A percentile compares a stretch with the other conserved stretches of the same genome.
These are phyloP conservation scores for Pterophyllum scalare DNA, from an alignment of 2,113 vertebrate genomes.

Conservation along the genomic window DNA sequence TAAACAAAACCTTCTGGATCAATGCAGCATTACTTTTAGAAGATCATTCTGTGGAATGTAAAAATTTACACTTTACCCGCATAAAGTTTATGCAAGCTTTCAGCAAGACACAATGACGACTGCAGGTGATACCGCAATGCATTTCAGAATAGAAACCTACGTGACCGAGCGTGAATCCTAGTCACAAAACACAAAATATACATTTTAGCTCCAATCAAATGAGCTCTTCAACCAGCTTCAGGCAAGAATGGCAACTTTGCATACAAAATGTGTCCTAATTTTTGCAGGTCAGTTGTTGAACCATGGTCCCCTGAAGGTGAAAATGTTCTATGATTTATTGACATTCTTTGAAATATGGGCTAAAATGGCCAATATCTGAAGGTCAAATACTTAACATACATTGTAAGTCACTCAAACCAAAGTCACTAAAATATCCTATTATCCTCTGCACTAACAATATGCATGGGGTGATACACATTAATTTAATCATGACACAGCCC, in stretches of 20 bases:
- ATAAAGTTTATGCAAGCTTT: no score
- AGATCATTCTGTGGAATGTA: no score
- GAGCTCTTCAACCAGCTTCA: neutral
- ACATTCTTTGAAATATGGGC: neutral
- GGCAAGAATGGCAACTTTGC: constrained; percentile 2
- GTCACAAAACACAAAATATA: neutral
- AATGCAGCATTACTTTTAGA: no score
- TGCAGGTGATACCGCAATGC: no score
- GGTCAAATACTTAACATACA: neutral
- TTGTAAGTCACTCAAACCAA: neutral
- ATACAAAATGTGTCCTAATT: neutral
- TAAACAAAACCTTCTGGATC: neutral
- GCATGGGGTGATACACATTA: neutral
- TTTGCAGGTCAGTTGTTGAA: neutral
- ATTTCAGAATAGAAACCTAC: no score
- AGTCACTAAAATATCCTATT: neutral
- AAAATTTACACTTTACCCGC: no score
- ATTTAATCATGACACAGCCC: neutral
- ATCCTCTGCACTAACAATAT: neutral
- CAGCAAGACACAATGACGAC: no score
- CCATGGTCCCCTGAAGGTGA: neutral
- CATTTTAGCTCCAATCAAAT: neutral
- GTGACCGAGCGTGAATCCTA: no score
- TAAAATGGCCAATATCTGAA: neutral
- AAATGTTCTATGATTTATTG: neutral